These are phyloP conservation scores for Ataeniobius toweri DNA, from an alignment of 2,797 vertebrate genomes.

Conservation along the genomic window DNA sequence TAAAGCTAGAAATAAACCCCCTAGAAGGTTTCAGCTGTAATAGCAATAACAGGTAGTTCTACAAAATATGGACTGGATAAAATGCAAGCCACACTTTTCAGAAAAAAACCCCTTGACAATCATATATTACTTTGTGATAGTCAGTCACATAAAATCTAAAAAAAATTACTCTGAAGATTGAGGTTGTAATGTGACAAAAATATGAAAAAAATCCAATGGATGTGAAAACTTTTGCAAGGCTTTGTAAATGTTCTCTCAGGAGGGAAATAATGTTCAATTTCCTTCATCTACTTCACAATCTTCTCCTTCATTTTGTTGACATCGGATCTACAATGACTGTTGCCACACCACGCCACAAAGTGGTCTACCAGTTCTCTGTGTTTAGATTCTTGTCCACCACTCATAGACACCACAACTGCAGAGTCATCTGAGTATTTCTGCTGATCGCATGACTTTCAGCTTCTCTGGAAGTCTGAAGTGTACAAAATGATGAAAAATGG, in stretches of 20 bases:
- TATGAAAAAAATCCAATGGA: background rate
- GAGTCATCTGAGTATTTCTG: conserved; percentile 12
- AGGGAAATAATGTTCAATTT: background rate
- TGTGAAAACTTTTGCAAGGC: background rate
- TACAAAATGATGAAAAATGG: background rate
- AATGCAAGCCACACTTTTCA: no score
- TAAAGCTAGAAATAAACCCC: no score
- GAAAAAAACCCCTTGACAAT: no score
- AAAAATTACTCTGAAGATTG: background rate
- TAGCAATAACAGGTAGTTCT: no score
- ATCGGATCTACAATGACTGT: background rate
- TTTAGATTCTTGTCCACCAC: background rate
- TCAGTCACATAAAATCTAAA: background rate
- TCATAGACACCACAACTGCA: conserved; percentile 9
- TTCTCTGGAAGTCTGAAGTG: background rate
- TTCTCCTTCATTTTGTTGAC: background rate
- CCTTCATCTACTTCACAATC: background rate
- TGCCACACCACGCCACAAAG: background rate
- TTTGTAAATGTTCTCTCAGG: background rate
- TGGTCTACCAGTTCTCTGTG: conserved; percentile 6
- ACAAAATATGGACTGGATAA: no score
- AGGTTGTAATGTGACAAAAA: background rate
- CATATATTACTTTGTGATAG: background rate
- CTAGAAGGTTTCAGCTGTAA: no score
- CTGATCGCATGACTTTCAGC: conserved; percentile 4